Evolutionary conservation across 1,140 invertebrate species (phyloP).

Genomic region (Anoplolepis gracilipes): DNA sequence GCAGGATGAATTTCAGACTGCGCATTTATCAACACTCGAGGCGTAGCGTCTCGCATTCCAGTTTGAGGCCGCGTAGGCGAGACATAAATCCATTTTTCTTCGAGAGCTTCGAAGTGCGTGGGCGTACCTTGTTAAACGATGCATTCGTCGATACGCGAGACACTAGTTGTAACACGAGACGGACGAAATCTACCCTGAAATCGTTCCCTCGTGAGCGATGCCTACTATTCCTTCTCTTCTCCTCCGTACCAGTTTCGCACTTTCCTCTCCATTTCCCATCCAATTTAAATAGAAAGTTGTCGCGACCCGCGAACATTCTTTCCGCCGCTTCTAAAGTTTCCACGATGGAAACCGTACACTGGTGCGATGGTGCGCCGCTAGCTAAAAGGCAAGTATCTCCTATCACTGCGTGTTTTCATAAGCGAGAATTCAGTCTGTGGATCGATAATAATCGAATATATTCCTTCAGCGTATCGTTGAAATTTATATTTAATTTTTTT

Average conservation of each 20-base stretch:
- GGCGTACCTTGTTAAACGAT: conserved; percentile 68
- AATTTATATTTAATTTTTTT: not conserved
- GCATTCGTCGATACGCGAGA: conserved; percentile 64
- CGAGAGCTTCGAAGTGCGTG: conserved; percentile 17
- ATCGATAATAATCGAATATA: conserved; percentile 27
- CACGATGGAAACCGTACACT: conserved; percentile 27
- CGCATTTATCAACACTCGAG: conserved; percentile 78
- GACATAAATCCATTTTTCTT: conserved; percentile 73
- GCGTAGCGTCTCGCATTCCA: conserved; percentile 33
- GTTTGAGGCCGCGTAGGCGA: not conserved
- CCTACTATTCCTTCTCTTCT: not conserved
- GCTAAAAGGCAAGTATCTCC: not conserved
- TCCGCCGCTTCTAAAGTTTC: conserved; percentile 50
- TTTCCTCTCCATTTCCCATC: conserved; percentile 57
- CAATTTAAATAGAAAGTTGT: conserved; percentile 64
- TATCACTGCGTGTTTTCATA: conserved; percentile 7
- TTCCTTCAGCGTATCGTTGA: not conserved
- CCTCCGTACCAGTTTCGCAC: not conserved
- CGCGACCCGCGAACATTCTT: conserved; percentile 56
- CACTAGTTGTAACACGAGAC: conserved; percentile 14
- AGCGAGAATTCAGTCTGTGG: not conserved
- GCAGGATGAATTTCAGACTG: conserved; percentile 74
- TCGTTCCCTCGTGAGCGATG: conserved; percentile 66
- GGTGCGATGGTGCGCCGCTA: not conserved
- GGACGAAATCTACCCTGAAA: conserved; percentile 61